Base-by-base conservation (phyloP, 2,888 invertebrate genomes). In the Branchipolynoe longqiensis region DNA sequence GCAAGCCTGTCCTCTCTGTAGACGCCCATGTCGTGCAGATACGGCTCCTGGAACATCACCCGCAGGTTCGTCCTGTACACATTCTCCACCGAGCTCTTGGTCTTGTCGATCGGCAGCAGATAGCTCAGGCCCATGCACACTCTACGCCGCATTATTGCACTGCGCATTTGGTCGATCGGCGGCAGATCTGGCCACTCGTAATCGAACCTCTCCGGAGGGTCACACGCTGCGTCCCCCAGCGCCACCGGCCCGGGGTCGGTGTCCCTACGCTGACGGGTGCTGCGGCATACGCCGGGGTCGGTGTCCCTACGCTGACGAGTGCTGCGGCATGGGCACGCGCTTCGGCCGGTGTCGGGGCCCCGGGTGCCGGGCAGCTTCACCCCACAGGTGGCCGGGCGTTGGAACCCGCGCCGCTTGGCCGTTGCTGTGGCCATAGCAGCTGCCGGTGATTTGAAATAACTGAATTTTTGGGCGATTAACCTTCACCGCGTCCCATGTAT, bases 121-220 rank as follows among this genome's bases (percentile, higher is more conserved):
- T 92, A 92, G 40, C 89, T 90, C 25, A 92, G 91, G 22, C 92
- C 92, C 38, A 87, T 87, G 73, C 92, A 91, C 64, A 92, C 91
- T 28, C 90, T 88, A 36, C 90, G 87, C 22, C 92, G 88, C 6
- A 90, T 89, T 18, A 92, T 90, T 6, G 92, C 92, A 73, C 90
- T 90, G 85, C 91, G 91, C 85, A 92, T 89, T 78, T 90, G 85
- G 18, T 90, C 89, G 6, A 92, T 89, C 0, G 92, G 92, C 0
- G 92, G 92, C 40, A 92, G 86, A 85, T 92, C 91, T 0, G 92
- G 91, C 92, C 92, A 92, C 83, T 92, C 92, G 85, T 91, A 92
- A 40, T 84, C 84, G 28, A 62, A 28, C 28, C 3, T 62, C n/a
- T n/a, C 56, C 56, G n/a, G 22, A 12, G 56, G 56, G n/a, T n/a